Evolutionary conservation across 2,113 vertebrate species (phyloP).

Genomic region (Crotalus viridis): DNA sequence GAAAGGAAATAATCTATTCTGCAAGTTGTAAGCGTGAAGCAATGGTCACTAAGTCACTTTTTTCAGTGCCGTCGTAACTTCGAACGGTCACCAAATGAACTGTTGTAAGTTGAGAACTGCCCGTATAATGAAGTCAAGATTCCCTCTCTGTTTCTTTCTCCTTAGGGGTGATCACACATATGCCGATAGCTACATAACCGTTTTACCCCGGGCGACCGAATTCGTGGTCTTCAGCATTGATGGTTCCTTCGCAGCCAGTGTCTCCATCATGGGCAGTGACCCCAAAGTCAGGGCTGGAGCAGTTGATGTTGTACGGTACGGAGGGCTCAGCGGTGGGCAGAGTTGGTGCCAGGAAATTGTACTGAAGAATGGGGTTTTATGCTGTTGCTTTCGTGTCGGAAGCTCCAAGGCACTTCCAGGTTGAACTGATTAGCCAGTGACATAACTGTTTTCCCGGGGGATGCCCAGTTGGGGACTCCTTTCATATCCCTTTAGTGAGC

Average conservation of each 20-base stretch:
- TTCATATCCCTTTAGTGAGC: neutral
- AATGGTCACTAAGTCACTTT: no score
- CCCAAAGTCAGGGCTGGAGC: slow-evolving; percentile 96
- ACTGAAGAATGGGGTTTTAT: neutral
- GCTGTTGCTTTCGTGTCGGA: neutral
- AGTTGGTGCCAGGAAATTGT: neutral
- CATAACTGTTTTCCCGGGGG: neutral
- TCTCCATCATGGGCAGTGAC: slow-evolving; percentile 99
- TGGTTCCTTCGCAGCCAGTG: slow-evolving; percentile 95
- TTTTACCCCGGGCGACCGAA: slow-evolving; percentile 88
- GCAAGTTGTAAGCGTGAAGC: no score
- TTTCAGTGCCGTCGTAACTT: no score
- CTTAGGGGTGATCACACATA: slow-evolving; percentile 92
- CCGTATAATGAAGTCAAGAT: neutral
- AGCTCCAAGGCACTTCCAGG: neutral
- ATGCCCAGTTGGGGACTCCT: neutral
- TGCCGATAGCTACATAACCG: slow-evolving; percentile 91
- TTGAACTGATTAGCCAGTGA: neutral
- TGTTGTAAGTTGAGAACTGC: no score
- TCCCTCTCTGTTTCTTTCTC: neutral
- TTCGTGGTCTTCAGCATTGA: slow-evolving; percentile 99
- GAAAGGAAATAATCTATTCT: neutral
- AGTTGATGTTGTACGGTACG: slow-evolving; percentile 94
- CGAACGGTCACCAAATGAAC: no score
- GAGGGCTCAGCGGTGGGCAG: neutral